These are phyloP conservation scores for Chrysomela aeneicollis DNA, from an alignment of 2,888 invertebrate species.

Conservation along the genomic window DNA sequence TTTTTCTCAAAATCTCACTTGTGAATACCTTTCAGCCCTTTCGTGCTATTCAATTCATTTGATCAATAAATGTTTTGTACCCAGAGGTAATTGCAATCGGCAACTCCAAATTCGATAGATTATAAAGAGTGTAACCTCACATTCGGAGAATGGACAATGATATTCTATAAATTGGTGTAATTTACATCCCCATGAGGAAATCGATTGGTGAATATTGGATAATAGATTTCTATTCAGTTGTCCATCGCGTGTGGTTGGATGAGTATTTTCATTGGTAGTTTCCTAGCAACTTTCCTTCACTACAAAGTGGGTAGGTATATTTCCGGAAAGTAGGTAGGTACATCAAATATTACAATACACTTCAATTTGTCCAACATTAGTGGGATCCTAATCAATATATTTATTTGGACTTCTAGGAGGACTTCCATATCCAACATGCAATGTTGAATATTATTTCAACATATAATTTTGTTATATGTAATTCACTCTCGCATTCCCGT, in stretches of 20 bases:
- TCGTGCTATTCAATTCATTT: too few species aligned
- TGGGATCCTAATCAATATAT: slow-evolving; percentile 41
- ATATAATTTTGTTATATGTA: slow-evolving; percentile 22
- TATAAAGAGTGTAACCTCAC: slow-evolving; percentile 29
- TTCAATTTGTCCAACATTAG: slow-evolving; percentile 42
- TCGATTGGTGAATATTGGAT: slow-evolving; percentile 8
- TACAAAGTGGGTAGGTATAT: slow-evolving; percentile 32
- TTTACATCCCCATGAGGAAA: not conserved
- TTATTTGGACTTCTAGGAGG: slow-evolving; percentile 30
- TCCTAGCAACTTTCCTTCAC: slow-evolving; percentile 43
- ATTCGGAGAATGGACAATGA: slow-evolving; percentile 1
- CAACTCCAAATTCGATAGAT: not conserved
- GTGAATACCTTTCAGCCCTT: too few species aligned
- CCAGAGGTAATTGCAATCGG: too few species aligned
- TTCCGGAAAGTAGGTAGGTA: slow-evolving; percentile 35
- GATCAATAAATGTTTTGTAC: too few species aligned
- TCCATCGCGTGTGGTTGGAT: slow-evolving; percentile 33
- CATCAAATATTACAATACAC: slow-evolving; percentile 42
- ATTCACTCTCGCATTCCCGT: not conserved
- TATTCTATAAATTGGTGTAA: too few species aligned
- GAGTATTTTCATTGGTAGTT: slow-evolving; percentile 28
- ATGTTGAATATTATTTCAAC: slow-evolving; percentile 28
- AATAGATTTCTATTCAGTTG: not conserved
- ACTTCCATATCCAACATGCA: slow-evolving; percentile 36
- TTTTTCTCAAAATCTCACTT: too few species aligned